A percentile compares a stretch with the other conserved stretches of the same genome.
These are phyloP conservation scores for Parnassius apollo DNA, from an alignment of 2,888 invertebrate genomes.

Conservation along the genomic window DNA sequence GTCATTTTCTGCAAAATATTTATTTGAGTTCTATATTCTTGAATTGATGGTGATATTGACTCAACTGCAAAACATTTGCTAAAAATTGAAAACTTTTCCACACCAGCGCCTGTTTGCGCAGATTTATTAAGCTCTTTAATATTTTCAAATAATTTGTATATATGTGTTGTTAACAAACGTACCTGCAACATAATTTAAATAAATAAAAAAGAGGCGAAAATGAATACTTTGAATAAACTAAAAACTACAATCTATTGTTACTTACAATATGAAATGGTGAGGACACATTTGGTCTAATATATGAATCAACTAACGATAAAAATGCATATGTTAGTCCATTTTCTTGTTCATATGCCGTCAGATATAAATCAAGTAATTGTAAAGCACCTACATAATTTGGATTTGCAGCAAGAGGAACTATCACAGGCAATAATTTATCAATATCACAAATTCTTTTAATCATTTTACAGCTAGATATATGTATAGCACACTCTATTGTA, in stretches of 20 bases:
- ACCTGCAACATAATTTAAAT: conserved; percentile 68
- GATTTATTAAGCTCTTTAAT: conserved; percentile 72
- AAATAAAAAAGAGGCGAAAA: neutral
- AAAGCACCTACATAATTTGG: conserved; percentile 72
- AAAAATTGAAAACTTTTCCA: conserved; percentile 82
- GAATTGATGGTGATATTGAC: conserved; percentile 85
- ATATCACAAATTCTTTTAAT: conserved; percentile 70
- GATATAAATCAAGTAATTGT: conserved; percentile 77
- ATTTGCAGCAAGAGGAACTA: conserved; percentile 70
- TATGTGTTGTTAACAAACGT: conserved; percentile 86
- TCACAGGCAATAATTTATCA: conserved; percentile 58
- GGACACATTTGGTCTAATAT: conserved; percentile 82
- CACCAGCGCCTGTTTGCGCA: conserved; percentile 47
- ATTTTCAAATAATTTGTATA: conserved; percentile 85
- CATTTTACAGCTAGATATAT: conserved; percentile 74
- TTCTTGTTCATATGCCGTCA: conserved; percentile 72
- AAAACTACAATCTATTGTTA: conserved; percentile 28
- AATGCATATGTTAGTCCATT: conserved; percentile 63
- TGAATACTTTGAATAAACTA: neutral
- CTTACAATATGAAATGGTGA: conserved; percentile 86
- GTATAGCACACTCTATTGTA: conserved; percentile 81
- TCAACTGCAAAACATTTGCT: conserved; percentile 86
- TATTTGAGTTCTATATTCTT: conserved; percentile 90
- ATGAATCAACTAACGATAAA: conserved; percentile 72
- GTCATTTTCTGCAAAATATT: conserved; percentile 87